phyloP scores from a whole-genome alignment of 2,113 vertebrate genomes.

The Clarias batrachus region DNA sequence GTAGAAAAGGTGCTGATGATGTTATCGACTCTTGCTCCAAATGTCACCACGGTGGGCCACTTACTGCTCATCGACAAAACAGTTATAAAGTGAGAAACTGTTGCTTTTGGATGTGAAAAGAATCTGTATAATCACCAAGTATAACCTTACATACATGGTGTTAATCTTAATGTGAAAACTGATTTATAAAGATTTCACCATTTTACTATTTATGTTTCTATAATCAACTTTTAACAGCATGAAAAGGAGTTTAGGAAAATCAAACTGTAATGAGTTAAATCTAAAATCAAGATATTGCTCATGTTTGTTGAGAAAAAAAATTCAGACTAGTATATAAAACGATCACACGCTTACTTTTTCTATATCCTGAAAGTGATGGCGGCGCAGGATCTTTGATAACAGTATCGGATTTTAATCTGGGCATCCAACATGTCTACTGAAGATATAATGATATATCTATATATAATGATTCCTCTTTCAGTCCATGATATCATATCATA shows the following conservation, averaged over 20 bases:
- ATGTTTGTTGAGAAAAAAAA: neutral
- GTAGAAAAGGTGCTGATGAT: neutral
- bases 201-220: too few relatives aligned
- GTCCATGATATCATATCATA: neutral
- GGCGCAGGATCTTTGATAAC: neutral
- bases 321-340: neutral
- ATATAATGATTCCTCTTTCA: neutral
- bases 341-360: neutral
- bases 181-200: too few relatives aligned
- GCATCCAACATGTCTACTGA: neutral
- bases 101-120: neutral
- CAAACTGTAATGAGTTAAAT: too few relatives aligned
- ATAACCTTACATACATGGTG: too few relatives aligned
- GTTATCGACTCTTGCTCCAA: neutral
- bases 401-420: neutral
- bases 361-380: neutral
- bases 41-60: neutral
- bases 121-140: neutral
- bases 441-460: neutral
- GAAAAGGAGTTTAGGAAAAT: neutral
- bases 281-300: too few relatives aligned
- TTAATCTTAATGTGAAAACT: too few relatives aligned
- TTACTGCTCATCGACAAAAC: neutral
- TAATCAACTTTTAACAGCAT: neutral
- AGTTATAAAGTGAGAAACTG: neutral